Evolutionary conservation across 2,113 vertebrate genomes (phyloP).

Genomic region (Semnornis frantzii): DNA sequence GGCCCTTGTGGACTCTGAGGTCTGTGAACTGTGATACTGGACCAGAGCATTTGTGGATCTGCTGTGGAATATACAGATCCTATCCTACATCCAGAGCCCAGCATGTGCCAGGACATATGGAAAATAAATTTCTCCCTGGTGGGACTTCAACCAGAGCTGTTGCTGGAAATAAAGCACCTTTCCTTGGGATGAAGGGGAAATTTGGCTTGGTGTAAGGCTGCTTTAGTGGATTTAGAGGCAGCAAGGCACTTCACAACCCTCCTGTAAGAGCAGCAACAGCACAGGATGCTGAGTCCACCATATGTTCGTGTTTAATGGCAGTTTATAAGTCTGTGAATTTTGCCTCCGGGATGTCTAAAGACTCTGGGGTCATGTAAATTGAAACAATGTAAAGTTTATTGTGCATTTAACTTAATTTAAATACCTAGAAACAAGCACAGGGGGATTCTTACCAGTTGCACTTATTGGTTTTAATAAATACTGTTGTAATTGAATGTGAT

Average conservation of each 20-base stretch:
- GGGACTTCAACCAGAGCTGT: background rate
- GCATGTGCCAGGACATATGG: accelerated
- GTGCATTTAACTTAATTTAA: conserved; percentile 70
- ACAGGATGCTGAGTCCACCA: background rate
- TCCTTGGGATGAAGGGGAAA: background rate
- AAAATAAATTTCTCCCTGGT: background rate
- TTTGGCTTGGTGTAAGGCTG: background rate
- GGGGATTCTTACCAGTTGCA: conserved; percentile 62
- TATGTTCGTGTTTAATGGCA: conserved; percentile 69
- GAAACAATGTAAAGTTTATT: conserved; percentile 71
- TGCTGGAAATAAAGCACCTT: background rate
- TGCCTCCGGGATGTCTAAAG: conserved; percentile 59
- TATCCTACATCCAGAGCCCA: background rate
- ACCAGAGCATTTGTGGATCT: background rate
- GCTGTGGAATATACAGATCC: background rate
- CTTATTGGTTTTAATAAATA: conserved; percentile 74
- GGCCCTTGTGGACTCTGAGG: background rate
- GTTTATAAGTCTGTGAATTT: conserved; percentile 70
- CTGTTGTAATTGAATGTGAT: conserved; percentile 57
- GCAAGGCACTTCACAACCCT: background rate
- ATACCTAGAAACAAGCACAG: conserved; percentile 63
- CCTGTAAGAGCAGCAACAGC: background rate
- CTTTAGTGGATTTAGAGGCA: conserved; percentile 20
- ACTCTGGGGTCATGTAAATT: conserved; percentile 70
- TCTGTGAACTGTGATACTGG: background rate